Percentiles rank a stretch among this genome's conserved stretches.
Evolutionary conservation across 2,113 vertebrate genomes (phyloP).

Genomic region (Callipepla squamata): DNA sequence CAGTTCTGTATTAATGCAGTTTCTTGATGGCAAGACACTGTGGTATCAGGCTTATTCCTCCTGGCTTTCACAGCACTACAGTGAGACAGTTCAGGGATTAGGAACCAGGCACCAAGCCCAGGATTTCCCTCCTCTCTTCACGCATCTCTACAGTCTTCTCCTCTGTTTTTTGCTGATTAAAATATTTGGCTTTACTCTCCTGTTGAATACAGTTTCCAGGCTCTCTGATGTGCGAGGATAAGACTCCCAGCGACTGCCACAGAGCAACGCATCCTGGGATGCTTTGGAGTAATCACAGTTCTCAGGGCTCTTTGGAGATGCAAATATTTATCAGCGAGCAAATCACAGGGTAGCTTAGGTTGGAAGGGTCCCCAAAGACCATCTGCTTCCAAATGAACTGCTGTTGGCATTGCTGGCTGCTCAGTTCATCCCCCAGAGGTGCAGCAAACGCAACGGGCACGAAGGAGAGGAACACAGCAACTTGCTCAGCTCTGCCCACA

Average conservation of each 20-base stretch:
- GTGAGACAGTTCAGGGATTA: constrained; percentile 26
- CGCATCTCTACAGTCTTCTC: not conserved
- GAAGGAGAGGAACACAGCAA: rapidly evolving
- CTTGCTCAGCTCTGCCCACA: rapidly evolving
- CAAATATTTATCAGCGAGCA: not conserved
- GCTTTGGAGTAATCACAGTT: not conserved
- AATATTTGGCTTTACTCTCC: not conserved
- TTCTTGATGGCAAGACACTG: constrained; percentile 36
- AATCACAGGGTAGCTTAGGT: not conserved
- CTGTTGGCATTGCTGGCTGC: not conserved
- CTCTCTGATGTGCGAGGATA: not conserved
- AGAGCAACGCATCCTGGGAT: not conserved
- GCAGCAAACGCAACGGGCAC: not conserved
- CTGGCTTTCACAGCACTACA: not conserved
- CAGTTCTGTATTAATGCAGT: constrained; percentile 14
- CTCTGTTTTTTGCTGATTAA: not conserved
- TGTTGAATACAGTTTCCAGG: constrained; percentile 14
- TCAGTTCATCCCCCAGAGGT: not conserved
- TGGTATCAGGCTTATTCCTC: not conserved
- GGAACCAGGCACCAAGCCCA: not conserved
- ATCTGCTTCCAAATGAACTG: not conserved
- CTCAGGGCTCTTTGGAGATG: not conserved
- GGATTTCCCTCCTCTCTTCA: not conserved
- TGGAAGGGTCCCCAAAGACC: not conserved
- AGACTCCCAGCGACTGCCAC: constrained; percentile 7